Conservation (phyloP, 2,888 invertebrate genomes). For the Cephus spinipes region DNA sequence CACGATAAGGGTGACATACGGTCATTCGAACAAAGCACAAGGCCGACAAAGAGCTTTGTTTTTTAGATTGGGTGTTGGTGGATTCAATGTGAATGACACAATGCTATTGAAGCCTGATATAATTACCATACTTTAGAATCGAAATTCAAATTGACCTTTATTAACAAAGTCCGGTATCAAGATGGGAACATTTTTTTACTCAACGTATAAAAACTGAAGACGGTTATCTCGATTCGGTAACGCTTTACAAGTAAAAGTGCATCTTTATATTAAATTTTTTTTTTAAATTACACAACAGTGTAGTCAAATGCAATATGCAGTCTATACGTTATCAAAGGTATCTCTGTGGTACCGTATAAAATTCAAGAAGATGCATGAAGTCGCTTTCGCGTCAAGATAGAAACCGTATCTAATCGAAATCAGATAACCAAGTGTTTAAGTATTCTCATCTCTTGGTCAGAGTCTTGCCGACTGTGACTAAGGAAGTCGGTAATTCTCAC, state of each 20-base stretch:
- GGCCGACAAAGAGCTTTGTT: conserved; percentile 39
- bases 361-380: background rate
- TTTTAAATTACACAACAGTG: background rate
- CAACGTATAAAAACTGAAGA: background rate
- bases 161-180: conserved; percentile 9
- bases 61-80: conserved; percentile 39
- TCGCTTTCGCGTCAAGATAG: background rate
- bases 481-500: background rate
- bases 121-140: conserved; percentile 35
- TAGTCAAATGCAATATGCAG: background rate
- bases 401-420: background rate
- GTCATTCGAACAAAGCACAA: conserved; percentile 34
- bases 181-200: background rate
- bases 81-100: conserved; percentile 34
- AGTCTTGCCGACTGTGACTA: background rate
- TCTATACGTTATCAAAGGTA: background rate
- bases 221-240: background rate
- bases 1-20: conserved; percentile 38
- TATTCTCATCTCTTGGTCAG: background rate
- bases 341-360: background rate
- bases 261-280: background rate
- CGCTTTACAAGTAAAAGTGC: background rate
- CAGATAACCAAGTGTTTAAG: background rate
- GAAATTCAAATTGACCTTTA: conserved; percentile 41
- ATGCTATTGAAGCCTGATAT: conserved; percentile 31